Conservation (phyloP, 2,888 invertebrate species). For the Fragum whitleyi region DNA sequence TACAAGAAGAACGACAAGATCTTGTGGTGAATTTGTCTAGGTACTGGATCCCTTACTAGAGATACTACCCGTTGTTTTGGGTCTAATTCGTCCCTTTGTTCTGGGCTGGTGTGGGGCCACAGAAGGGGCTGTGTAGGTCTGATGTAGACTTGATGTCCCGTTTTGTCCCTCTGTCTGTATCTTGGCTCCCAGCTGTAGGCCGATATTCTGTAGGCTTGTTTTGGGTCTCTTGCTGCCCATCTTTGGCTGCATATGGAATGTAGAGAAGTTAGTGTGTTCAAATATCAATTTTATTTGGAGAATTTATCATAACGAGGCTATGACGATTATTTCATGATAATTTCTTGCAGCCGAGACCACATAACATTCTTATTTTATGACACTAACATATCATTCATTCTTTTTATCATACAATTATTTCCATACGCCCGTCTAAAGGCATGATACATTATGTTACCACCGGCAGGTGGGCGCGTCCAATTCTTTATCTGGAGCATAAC, state of each 20-base stretch:
- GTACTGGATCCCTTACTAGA: slow-evolving; percentile 15
- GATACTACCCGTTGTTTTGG: slow-evolving; percentile 20
- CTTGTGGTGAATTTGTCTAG: too few species aligned
- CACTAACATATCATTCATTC: too few species aligned
- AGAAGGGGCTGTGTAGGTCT: background rate
- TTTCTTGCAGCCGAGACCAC: too few species aligned
- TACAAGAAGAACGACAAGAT: too few species aligned
- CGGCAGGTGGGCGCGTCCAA: background rate
- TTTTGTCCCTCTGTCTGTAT: background rate
- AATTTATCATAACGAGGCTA: background rate
- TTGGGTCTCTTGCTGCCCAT: slow-evolving; percentile 44
- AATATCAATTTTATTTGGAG: background rate
- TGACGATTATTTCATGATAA: background rate
- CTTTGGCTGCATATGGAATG: slow-evolving; percentile 49
- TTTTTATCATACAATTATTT: background rate
- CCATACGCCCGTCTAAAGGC: too few species aligned
- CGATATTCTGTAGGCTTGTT: slow-evolving; percentile 71
- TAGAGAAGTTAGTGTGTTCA: too few species aligned
- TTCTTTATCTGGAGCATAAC: too few species aligned
- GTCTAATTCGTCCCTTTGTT: background rate
- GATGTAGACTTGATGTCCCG: background rate
- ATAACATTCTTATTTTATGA: too few species aligned
- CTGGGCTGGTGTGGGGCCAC: background rate
- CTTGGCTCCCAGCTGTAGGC: slow-evolving; percentile 68
- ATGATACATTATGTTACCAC: background rate